phyloP scores from a whole-genome alignment of 2,113 vertebrate species.

The Epinephelus moara region DNA sequence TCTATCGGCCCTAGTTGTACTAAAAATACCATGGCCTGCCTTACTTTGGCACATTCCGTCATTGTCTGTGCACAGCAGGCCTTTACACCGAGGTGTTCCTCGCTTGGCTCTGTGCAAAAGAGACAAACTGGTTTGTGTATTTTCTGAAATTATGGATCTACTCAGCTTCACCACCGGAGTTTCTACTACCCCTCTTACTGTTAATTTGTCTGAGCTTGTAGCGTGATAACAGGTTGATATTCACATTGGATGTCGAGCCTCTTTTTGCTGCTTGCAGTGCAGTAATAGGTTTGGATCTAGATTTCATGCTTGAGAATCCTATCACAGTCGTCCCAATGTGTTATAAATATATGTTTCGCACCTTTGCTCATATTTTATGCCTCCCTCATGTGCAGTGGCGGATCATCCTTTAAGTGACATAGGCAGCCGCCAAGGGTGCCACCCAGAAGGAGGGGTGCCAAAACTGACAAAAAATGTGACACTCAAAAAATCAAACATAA shows the following conservation, averaged over 20 bases:
- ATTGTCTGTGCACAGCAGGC: slow-evolving; percentile 79
- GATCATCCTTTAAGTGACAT: too few relatives aligned
- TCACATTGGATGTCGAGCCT: slow-evolving; percentile 60
- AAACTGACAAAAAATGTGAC: too few relatives aligned
- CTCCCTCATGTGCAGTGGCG: slow-evolving; percentile 14
- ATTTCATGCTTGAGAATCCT: slow-evolving; percentile 78
- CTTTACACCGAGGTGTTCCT: slow-evolving; percentile 59
- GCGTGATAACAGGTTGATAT: slow-evolving; percentile 73
- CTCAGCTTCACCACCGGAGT: slow-evolving; percentile 76
- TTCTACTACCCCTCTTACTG: slow-evolving; percentile 54
- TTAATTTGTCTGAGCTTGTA: slow-evolving; percentile 74
- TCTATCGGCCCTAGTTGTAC: slow-evolving; percentile 79
- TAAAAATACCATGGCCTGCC: slow-evolving; percentile 87
- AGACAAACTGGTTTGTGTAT: slow-evolving; percentile 74
- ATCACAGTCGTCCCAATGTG: slow-evolving; percentile 69
- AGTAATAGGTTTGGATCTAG: slow-evolving; percentile 76
- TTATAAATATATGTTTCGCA: slow-evolving; percentile 78
- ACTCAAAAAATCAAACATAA: too few relatives aligned
- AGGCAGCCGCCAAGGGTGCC: too few relatives aligned
- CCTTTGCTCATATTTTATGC: slow-evolving; percentile 64
- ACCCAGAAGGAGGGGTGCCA: too few relatives aligned
- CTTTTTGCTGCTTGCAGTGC: slow-evolving; percentile 50
- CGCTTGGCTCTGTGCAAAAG: slow-evolving; percentile 56
- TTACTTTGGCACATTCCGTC: slow-evolving; percentile 83
- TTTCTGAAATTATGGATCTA: slow-evolving; percentile 77